Evolutionary conservation across 2,113 vertebrate species (phyloP).

Genomic region (Synchiropus splendidus): DNA sequence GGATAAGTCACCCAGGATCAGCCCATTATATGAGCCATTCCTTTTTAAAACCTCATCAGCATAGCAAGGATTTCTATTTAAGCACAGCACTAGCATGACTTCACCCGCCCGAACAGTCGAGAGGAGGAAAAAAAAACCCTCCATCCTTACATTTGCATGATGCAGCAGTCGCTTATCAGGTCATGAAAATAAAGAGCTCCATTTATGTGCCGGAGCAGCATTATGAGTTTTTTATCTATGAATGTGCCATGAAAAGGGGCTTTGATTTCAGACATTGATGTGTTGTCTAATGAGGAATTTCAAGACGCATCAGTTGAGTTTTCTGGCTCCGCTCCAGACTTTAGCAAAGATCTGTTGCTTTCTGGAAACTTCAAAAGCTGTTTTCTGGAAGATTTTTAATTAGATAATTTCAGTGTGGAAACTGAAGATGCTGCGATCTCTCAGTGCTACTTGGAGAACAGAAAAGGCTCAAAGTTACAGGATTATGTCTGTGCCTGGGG

Average conservation of each 20-base stretch:
- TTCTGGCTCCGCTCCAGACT: no score
- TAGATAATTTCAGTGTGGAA: no score
- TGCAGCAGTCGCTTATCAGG: constrained; percentile 32
- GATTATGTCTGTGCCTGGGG: no score
- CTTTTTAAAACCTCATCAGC: constrained; percentile 58
- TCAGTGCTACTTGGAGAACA: no score
- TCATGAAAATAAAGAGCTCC: constrained; percentile 22
- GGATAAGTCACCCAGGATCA: constrained; percentile 58
- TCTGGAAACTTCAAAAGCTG: no score
- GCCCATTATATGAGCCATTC: constrained; percentile 59
- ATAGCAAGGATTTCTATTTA: constrained; percentile 50
- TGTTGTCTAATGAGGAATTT: not conserved
- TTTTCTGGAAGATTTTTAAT: no score
- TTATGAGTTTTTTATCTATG: constrained; percentile 8
- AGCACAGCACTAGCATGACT: constrained; percentile 29
- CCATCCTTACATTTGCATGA: constrained; percentile 11
- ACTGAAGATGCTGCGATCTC: no score
- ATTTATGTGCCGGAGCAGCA: constrained; percentile 21
- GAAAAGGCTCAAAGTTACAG: no score
- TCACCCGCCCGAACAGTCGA: constrained; percentile 12
- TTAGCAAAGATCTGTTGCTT: no score
- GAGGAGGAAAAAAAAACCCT: constrained; percentile 5
- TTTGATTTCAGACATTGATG: not conserved
- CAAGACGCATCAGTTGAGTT: no score
- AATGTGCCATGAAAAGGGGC: constrained; percentile 4